Base-by-base conservation (phyloP, 1,140 invertebrate species). In the Contarinia nasturtii region DNA sequence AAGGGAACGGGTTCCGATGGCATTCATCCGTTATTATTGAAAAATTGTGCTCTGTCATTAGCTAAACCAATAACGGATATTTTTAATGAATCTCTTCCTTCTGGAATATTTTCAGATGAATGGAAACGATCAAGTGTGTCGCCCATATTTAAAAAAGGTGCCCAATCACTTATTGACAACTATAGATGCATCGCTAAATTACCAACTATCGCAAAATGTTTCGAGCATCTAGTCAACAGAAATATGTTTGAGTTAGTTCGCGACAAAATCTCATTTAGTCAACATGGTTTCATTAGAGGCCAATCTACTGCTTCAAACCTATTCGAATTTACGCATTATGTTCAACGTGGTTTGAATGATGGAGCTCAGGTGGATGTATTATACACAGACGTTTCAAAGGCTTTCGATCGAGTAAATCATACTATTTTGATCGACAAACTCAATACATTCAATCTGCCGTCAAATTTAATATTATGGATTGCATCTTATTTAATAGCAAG, bases 301-400 rank as follows among this genome's bases (percentile, higher is more conserved):
- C 47, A 49, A n/a, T 58, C 57, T 11, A 56, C 53, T 10, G 34
- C 48, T 0, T 50, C 54, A 15, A 58, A 56, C 46, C 42, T 61
- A 4, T 2, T 51, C 0, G 21, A 54, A 14, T 54, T 55, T 37
- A 52, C 48, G 17, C 47, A 56, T 19, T 52, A 44, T 45, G 15
- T 56, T 36, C 10, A 51, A 1, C 37, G 40, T 22, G 47, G 51
- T 10, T 41, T 57, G 15, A 53, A 57, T 18, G 45, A 38, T 7
- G 48, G 51, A 15, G n/a, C 20, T 8, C 56, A 60, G 34, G 50
- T 60, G 2, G 57, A 61, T 46, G 55, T 52, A 0, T 47, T 57
- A 5, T 57, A 61, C 37, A 57, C 57, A 2, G 57, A 61, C 47
- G 55, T 60, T 19, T 50, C 52, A 0, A 61, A 61, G 40, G 56